Conservation (phyloP, 1,140 invertebrate species). For the Ganaspis sp. region DNA sequence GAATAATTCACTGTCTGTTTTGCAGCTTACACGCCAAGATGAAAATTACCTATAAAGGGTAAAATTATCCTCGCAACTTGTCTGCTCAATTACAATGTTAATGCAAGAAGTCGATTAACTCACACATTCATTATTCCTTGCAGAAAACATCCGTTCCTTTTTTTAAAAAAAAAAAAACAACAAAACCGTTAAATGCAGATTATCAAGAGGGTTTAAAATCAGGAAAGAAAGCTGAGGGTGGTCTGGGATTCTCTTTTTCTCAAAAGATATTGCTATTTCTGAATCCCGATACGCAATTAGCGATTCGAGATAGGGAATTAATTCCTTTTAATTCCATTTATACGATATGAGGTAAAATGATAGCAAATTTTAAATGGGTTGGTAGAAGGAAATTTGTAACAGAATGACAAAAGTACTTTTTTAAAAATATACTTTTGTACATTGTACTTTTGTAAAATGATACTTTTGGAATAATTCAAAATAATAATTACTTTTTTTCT, state of each 20-base stretch:
- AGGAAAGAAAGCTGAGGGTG: background rate
- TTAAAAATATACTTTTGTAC: too few relatives aligned
- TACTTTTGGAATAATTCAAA: too few relatives aligned
- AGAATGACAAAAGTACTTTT: too few relatives aligned
- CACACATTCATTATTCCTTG: background rate
- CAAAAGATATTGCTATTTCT: too few relatives aligned
- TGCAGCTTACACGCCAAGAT: background rate
- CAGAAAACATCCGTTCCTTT: background rate
- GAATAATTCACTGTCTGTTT: background rate
- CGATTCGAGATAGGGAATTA: background rate
- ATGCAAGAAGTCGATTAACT: background rate
- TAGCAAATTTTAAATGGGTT: background rate
- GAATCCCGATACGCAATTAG: too few relatives aligned
- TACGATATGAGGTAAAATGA: background rate
- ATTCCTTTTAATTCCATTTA: background rate
- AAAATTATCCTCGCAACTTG: background rate
- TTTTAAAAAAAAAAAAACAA: background rate
- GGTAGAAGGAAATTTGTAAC: background rate
- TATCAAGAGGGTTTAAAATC: background rate
- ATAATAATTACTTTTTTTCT: conserved; percentile 62
- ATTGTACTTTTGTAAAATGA: too few relatives aligned
- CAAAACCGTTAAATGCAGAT: background rate
- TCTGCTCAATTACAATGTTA: background rate
- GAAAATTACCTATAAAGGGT: background rate
- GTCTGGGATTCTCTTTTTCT: background rate